phyloP scores from a whole-genome alignment of 2,888 invertebrate genomes.

The Eueremaeus valkanovi region DNA sequence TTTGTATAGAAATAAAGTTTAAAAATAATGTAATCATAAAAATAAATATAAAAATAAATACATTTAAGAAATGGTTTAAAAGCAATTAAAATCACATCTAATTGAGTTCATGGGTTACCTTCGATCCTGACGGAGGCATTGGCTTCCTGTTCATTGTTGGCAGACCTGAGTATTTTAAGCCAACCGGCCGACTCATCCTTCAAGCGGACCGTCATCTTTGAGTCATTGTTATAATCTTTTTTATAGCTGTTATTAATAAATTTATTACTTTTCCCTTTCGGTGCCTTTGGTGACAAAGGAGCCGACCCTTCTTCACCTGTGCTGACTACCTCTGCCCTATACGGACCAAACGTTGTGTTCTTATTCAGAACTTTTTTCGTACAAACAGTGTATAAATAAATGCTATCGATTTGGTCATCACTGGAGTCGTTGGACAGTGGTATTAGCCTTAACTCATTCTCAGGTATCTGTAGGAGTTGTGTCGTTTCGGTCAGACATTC shows the following conservation, averaged over 20 bases:
- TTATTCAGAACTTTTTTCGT: not conserved
- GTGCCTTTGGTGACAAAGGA: not conserved
- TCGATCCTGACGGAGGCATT: not conserved
- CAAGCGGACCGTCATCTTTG: constrained; percentile 17
- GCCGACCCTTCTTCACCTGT: not conserved
- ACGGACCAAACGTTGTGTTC: not conserved
- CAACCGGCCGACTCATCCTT: constrained; percentile 43
- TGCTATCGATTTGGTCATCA: not conserved
- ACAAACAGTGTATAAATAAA: constrained; percentile 17
- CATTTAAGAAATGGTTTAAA: no score
- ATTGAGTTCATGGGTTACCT: no score
- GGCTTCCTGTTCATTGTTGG: constrained; percentile 23
- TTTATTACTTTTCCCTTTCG: not conserved
- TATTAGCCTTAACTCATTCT: not conserved
- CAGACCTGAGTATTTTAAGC: constrained; percentile 43
- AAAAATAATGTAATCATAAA: no score
- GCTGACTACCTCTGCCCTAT: not conserved
- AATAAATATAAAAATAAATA: no score
- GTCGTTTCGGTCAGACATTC: constrained; percentile 18
- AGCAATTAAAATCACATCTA: no score
- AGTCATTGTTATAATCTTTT: not conserved
- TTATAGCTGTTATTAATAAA: not conserved
- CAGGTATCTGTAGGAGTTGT: not conserved
- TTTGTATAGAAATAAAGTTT: no score
- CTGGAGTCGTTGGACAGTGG: not conserved